These are phyloP conservation scores for Tetragonula carbonaria DNA, from an alignment of 2,888 invertebrate species.

Conservation along the genomic window DNA sequence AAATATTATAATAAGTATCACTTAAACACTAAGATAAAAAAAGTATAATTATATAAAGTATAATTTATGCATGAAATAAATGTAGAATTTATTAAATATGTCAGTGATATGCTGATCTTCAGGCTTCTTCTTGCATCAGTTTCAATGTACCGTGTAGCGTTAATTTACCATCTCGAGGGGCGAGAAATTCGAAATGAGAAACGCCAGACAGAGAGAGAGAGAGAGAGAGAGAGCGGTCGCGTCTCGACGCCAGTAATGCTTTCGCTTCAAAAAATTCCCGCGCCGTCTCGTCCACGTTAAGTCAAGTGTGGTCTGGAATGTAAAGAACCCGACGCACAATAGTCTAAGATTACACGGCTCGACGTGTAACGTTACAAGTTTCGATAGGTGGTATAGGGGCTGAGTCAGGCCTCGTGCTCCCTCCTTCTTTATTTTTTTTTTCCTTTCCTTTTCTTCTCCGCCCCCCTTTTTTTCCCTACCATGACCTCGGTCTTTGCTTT, in stretches of 20 bases:
- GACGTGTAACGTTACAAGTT: constrained; percentile 66
- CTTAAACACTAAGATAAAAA: too few relatives aligned
- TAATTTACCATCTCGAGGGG: background rate
- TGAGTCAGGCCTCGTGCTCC: constrained; percentile 47
- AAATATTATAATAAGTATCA: too few relatives aligned
- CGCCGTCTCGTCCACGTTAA: constrained; percentile 54
- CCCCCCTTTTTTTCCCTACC: constrained; percentile 7
- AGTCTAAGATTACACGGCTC: constrained; percentile 70
- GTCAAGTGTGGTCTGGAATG: constrained; percentile 75
- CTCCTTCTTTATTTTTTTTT: background rate
- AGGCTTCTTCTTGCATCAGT: too few relatives aligned
- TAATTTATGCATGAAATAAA: too few relatives aligned
- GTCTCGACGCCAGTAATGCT: constrained; percentile 33
- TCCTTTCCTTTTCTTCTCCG: background rate
- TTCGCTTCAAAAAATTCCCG: constrained; percentile 60
- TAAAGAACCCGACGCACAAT: constrained; percentile 67
- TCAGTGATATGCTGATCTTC: too few relatives aligned
- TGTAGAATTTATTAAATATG: too few relatives aligned
- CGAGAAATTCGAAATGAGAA: constrained; percentile 23
- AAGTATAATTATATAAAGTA: too few relatives aligned
- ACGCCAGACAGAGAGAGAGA: constrained; percentile 39
- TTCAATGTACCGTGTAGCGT: background rate
- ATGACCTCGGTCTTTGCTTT: constrained; percentile 48
- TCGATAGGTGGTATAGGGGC: constrained; percentile 63
- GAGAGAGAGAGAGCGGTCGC: constrained; percentile 1